Base-by-base conservation (phyloP, 2,888 invertebrate species). In the Empis livida region DNA sequence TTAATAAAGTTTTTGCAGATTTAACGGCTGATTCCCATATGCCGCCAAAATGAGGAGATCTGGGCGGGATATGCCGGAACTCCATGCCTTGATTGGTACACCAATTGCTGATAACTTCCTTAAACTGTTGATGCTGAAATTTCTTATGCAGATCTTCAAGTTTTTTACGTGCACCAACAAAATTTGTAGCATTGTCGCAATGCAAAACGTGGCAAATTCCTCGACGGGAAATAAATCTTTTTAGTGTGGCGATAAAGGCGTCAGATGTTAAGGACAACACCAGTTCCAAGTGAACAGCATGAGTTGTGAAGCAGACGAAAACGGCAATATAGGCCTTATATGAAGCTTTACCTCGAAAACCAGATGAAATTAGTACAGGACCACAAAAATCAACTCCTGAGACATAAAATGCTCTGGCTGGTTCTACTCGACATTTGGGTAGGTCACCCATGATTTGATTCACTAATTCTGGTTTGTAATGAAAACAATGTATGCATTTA, bases 121-220 rank as follows among this genome's bases (percentile, higher is more conserved):
- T 38, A 3, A 42, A 15, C 17, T 49, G 45, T 10, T 53, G 49
- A n/a, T 49, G 32, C 30, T 48, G 39, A 42, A 51, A 52, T 14
- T 11, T 39, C 1, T 46, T 9, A 8, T 40, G 46, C 16, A 54
- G 37, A 14, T 53, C 48, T 11, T 50, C 38, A n/a, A 55, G 23
- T 16, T 50, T 43, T 13, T 46, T 38, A 14, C 50, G 43, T n/a
- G 52, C 49, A 11, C 50, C 53, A 11, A 50, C 50, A 39, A 53
- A 53, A 42, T 52, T 53, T n/a, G 50, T 52, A 10, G 49, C 53
- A 43, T 54, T 54, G 30, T 54, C 50, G 20, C 53, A 53, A 37
- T 45, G 47, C 2, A 55, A 30, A 10, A 47, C 37, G 2, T 23
- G 10, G 17, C 51, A 54, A 5, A 51, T 5, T 1, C 52, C 51